These are phyloP conservation scores for Pteronura brasiliensis DNA, from an alignment of 2,113 vertebrate genomes.

Conservation along the genomic window DNA sequence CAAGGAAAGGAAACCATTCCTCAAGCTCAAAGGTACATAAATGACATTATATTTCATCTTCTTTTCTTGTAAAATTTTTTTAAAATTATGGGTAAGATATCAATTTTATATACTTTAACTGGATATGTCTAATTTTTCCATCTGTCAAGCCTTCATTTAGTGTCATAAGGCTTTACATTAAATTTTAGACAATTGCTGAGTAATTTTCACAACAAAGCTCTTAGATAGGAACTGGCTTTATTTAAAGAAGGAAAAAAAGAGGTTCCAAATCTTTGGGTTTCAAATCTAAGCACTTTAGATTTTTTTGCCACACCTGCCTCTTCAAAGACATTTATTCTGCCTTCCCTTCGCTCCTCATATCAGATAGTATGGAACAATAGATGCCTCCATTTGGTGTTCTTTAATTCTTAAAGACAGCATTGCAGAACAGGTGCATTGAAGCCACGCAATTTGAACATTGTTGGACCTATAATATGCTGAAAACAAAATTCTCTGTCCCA, in stretches of 20 bases:
- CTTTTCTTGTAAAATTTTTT: background rate
- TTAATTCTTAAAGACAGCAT: constrained; percentile 1
- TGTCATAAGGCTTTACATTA: background rate
- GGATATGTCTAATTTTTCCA: background rate
- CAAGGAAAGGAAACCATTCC: background rate
- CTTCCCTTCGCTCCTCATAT: background rate
- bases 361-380: background rate
- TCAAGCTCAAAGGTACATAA: background rate
- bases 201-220: background rate
- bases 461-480: background rate
- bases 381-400: background rate
- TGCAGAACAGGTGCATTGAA: background rate
- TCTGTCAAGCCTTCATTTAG: background rate
- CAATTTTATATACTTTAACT: background rate
- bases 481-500: background rate
- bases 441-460: background rate
- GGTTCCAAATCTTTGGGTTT: background rate
- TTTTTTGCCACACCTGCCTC: background rate
- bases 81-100: background rate
- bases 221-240: background rate
- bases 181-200: background rate
- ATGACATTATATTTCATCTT: background rate
- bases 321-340: background rate
- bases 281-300: background rate
- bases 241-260: background rate